Percentiles rank a stretch among this genome's conserved stretches.
Evolutionary conservation across 1,140 invertebrate species (phyloP).

Genomic region (Periplaneta americana): DNA sequence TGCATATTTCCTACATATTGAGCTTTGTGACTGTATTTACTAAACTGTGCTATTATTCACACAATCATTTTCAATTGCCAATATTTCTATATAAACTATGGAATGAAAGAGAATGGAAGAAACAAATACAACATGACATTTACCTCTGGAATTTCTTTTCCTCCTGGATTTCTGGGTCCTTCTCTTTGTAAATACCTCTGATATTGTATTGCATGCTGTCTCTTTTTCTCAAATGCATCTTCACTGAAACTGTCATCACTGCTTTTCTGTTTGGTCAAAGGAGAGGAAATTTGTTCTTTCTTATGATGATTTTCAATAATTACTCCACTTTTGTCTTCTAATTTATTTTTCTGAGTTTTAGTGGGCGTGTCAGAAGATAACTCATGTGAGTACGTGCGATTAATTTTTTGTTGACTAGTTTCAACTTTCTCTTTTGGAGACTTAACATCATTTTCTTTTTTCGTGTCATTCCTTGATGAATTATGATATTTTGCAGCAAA

Average conservation of each 20-base stretch:
- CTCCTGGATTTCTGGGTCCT: slow-evolving; percentile 70
- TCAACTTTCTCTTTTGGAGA: slow-evolving; percentile 16
- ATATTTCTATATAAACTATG: too few relatives aligned
- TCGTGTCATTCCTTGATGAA: background rate
- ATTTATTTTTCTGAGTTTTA: background rate
- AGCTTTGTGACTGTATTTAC: too few relatives aligned
- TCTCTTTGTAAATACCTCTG: slow-evolving; percentile 66
- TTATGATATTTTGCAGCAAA: background rate
- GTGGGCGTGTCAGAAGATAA: background rate
- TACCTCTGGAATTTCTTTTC: slow-evolving; percentile 77
- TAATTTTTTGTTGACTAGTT: background rate
- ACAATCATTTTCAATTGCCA: too few relatives aligned
- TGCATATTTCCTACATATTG: too few relatives aligned
- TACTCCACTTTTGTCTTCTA: background rate
- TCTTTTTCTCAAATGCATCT: slow-evolving; percentile 49
- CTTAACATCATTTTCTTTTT: slow-evolving; percentile 22
- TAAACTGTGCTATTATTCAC: too few relatives aligned
- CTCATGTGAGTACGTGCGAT: too few relatives aligned
- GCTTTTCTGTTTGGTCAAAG: background rate
- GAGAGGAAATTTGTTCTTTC: background rate
- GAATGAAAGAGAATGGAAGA: too few relatives aligned
- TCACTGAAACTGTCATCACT: background rate
- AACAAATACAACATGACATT: too few relatives aligned
- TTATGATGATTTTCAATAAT: background rate
- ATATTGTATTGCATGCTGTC: slow-evolving; percentile 55